phyloP scores from a whole-genome alignment of 2,113 vertebrate genomes.

The Plestiodon gilberti region DNA sequence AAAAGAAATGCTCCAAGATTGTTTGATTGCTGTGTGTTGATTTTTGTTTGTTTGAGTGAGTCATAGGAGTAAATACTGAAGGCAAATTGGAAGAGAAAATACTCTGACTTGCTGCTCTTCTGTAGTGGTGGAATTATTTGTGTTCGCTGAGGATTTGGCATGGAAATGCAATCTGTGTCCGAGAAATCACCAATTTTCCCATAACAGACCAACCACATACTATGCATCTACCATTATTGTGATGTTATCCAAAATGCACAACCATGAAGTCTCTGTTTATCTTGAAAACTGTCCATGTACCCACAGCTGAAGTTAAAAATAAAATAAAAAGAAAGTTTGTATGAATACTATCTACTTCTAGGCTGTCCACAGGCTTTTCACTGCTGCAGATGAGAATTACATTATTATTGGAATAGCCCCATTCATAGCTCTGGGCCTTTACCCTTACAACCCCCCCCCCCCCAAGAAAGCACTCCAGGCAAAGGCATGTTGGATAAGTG shows the following conservation, averaged over 20 bases:
- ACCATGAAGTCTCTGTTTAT: not conserved
- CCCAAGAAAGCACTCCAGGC: too few relatives aligned
- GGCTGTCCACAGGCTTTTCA: not conserved
- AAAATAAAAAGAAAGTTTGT: not conserved
- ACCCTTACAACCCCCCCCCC: too few relatives aligned
- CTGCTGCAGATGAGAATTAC: not conserved
- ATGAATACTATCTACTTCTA: not conserved
- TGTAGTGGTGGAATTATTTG: not conserved
- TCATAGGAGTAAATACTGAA: not conserved
- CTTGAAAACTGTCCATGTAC: not conserved
- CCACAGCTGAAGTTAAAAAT: not conserved
- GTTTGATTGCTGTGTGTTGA: not conserved
- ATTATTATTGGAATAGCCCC: not conserved
- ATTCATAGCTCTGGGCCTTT: not conserved
- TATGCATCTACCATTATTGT: not conserved
- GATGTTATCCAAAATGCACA: not conserved
- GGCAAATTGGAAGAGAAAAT: not conserved
- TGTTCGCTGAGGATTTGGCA: not conserved
- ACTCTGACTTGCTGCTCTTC: not conserved
- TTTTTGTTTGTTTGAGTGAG: slow-evolving; percentile 9
- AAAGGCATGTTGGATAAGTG: too few relatives aligned
- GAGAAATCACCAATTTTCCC: not conserved
- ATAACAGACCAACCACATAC: not conserved
- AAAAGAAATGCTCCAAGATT: not conserved
- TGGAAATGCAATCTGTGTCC: not conserved